Conservation (phyloP, 2,113 vertebrate species). For the Rhinolophus ferrumequinum region DNA sequence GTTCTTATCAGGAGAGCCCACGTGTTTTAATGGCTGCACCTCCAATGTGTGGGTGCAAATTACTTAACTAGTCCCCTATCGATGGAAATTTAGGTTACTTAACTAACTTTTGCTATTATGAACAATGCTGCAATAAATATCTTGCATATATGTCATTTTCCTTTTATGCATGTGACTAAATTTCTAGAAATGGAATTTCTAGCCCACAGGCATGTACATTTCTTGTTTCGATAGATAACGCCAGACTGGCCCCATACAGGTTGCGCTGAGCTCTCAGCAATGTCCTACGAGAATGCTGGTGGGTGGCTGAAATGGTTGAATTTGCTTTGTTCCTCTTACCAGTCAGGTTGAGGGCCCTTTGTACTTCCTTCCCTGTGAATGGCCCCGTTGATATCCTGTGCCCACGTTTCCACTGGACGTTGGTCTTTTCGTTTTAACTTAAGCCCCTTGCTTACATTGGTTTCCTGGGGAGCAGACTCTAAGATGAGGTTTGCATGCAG, state of each 20-base stretch:
- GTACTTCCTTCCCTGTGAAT: neutral
- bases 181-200: neutral
- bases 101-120: neutral
- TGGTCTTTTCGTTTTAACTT: neutral
- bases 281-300: accelerated
- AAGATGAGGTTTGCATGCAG: neutral
- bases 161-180: neutral
- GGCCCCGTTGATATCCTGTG: neutral
- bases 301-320: neutral
- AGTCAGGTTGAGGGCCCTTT: neutral
- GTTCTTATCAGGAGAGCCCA: neutral
- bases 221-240: neutral
- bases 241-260: neutral
- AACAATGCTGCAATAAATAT: neutral
- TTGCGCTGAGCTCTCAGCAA: neutral
- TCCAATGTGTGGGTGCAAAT: neutral
- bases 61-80: neutral
- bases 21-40: neutral
- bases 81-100: neutral
- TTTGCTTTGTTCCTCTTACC: neutral
- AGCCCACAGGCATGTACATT: neutral
- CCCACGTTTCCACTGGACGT: neutral
- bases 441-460: neutral
- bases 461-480: neutral
- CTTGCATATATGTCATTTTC: neutral